Conservation (phyloP, 2,888 invertebrate species). For the Dryocosmus kuriphilus region DNA sequence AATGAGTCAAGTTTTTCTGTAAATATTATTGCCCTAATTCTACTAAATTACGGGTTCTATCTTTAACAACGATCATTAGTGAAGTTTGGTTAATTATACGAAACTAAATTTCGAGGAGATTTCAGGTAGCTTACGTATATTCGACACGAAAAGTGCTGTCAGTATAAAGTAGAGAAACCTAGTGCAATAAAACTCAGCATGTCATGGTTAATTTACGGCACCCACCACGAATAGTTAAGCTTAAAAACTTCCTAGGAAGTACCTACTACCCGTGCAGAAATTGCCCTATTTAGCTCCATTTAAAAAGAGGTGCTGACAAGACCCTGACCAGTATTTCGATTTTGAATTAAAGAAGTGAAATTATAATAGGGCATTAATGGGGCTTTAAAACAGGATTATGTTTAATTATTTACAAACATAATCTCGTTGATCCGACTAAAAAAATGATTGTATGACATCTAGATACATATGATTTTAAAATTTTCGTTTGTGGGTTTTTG, state of each 20-base stretch:
- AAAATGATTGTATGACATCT: too few relatives aligned
- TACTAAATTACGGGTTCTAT: slow-evolving; percentile 1
- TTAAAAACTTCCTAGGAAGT: slow-evolving; percentile 30
- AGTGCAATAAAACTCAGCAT: slow-evolving; percentile 33
- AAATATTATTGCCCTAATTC: slow-evolving; percentile 16
- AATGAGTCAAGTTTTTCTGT: not conserved
- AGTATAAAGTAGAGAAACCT: slow-evolving; percentile 33
- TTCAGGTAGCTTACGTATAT: slow-evolving; percentile 4
- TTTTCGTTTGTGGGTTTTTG: too few relatives aligned
- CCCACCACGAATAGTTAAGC: slow-evolving; percentile 27
- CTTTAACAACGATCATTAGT: slow-evolving; percentile 6
- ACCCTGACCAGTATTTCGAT: too few relatives aligned
- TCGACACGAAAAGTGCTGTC: slow-evolving; percentile 29
- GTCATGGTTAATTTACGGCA: slow-evolving; percentile 27
- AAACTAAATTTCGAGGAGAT: slow-evolving; percentile 27
- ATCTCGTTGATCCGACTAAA: too few relatives aligned
- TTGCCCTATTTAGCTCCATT: too few relatives aligned
- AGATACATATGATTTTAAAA: too few relatives aligned
- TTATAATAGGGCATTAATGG: too few relatives aligned
- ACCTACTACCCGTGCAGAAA: too few relatives aligned
- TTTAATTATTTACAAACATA: too few relatives aligned
- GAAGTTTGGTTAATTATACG: slow-evolving; percentile 21
- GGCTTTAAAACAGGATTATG: too few relatives aligned
- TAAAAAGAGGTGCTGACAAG: too few relatives aligned
- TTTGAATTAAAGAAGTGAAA: too few relatives aligned